Base-by-base conservation (phyloP, 2,797 vertebrate genomes). In the Chelonia mydas region DNA sequence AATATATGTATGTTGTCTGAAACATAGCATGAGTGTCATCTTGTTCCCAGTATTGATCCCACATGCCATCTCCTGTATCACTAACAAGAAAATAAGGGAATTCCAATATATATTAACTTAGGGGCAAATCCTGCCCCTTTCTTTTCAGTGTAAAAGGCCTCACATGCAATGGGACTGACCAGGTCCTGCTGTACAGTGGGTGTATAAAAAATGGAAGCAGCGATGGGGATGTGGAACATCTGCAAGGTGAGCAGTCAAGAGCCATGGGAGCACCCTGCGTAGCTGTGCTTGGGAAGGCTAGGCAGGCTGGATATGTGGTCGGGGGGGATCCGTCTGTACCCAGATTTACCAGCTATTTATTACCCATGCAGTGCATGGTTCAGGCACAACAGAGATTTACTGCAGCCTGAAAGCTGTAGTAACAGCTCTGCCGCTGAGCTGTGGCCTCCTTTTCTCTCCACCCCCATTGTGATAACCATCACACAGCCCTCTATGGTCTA, bases 281-380 rank as follows among this genome's bases (percentile, higher is more conserved):
- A 57, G 72, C 77, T 21, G 6, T 9, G 72, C 53, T 61, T 93
- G 86, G 83, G 51, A 83, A 92, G 25, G 10, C 86, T 53, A 50
- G 68, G 76, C 25, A 77, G 53, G 81, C 23, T 23, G 27, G 51
- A 5, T 31, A 0, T 2, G 77, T 54, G 83, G 59, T 83, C 55
- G 5, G 41, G 21, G 41, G 21, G 12, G 51, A 81, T 5, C 59
- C 55, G 55, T 6, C 37, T 4, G 31, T 78, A 74, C 37, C n/a
- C 41, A 53, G 85, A 89, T 54, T 68, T 80, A 83, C 51, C 49
- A 79, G 41, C 55, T n/a, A 33, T 0, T 1, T 0, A 0, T 77
- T 45, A n/a, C n/a, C 79, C 81, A 51, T 54, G 28, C 78, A 61
- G 45, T 92, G 86, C 80, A 72, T 72, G 21, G 9, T 72, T 72